These are phyloP conservation scores for Steinernema feltiae DNA, from an alignment of 1,140 invertebrate species.

Conservation along the genomic window DNA sequence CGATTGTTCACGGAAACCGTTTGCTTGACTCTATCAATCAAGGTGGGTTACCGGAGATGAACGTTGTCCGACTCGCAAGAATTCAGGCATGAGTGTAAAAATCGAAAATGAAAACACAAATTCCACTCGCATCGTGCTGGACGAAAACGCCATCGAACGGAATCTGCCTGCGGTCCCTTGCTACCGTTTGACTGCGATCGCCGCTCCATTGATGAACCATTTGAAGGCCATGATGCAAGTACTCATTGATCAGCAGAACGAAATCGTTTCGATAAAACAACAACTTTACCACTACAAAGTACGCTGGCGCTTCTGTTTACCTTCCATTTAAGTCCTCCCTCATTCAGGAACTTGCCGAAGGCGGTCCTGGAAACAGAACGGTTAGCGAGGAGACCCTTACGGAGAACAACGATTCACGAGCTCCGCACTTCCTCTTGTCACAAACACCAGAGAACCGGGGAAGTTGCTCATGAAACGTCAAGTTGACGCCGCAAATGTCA, in stretches of 20 bases:
- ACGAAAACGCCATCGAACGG: conserved; percentile 24
- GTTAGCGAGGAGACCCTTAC: conserved; percentile 36
- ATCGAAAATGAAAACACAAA: conserved; percentile 35
- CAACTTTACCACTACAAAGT: conserved; percentile 40
- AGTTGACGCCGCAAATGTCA: background rate
- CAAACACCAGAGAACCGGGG: conserved; percentile 11
- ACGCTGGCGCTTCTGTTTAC: background rate
- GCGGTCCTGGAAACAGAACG: conserved; percentile 23
- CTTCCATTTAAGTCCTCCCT: background rate
- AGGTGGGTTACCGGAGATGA: conserved; percentile 21
- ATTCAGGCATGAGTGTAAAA: conserved; percentile 38
- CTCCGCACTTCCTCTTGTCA: background rate
- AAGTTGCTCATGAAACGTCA: conserved; percentile 27
- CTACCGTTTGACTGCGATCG: conserved; percentile 36
- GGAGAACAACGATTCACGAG: conserved; percentile 10
- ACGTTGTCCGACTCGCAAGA: background rate
- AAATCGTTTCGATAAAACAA: conserved; percentile 27
- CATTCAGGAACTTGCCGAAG: conserved; percentile 26
- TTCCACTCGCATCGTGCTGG: conserved; percentile 8
- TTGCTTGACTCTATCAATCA: conserved; percentile 52
- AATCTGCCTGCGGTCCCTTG: conserved; percentile 39
- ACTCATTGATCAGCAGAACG: conserved; percentile 34
- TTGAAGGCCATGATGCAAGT: conserved; percentile 43
- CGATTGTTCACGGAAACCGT: conserved; percentile 56
- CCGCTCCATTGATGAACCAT: conserved; percentile 41